Evolutionary conservation across 2,888 invertebrate species (phyloP), one percentile per base, ranked within the genome.

Genomic region (Hartigia nigra): DNA sequence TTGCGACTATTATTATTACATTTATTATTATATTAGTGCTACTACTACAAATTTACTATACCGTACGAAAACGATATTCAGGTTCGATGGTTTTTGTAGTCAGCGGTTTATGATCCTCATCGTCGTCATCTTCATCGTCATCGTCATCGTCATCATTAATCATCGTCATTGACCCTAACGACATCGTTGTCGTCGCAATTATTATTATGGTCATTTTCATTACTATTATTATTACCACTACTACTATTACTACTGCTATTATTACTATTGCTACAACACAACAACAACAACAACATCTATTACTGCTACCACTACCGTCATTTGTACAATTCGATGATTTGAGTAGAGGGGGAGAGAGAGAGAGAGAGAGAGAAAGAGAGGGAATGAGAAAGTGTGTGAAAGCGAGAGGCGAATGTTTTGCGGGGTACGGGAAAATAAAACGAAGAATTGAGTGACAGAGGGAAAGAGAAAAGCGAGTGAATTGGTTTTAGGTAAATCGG

Each of bases 41-140:
- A 83, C 83, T 86, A 86, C 79, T 82, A 85, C 86, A 87, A 83
- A 86, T 83, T 83, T 79, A 82, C 75, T 78, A 76, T 75, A 81
- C 55, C 83, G 81, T 83, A 85, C 31, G 83, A 83, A 81, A 72
- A 83, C 69, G 75, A 55, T 80, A 78, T 77, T 79, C 77, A 86
- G 85, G 83, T 87, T 86, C 83, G 85, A 86, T 87, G 84, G 80
- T 86, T 88, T 87, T 84, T 85, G 84, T 87, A 88, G 87, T 87
- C 87, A 84, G 82, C 84, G 77, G 84, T 88, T 86, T 84, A 84
- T 85, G 83, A 86, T 85, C 83, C 83, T 85, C 84, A 83, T 77
- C 82, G 78, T 77, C 81, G 85, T 78, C 79, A 77, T 81, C 79
- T 78, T 77, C 77, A 79, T 80, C 82, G 82, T 84, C 81, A 83